Conservation (phyloP, 2,113 vertebrate species). For the Irena cyanogastra region DNA sequence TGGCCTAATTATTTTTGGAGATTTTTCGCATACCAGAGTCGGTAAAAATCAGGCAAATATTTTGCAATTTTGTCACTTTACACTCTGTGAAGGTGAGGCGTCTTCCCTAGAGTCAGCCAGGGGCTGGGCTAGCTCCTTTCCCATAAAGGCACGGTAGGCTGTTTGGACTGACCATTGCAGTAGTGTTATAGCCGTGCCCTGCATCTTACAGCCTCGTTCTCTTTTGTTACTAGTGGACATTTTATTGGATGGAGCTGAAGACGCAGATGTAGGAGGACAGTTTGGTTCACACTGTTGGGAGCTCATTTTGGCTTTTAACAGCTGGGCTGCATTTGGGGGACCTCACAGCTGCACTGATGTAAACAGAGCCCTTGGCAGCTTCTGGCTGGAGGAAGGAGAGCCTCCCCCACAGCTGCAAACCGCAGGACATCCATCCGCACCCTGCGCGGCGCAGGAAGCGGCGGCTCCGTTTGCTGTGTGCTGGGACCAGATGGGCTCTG, state of each 20-base stretch:
- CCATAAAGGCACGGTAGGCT: not conserved
- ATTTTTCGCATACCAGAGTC: not conserved
- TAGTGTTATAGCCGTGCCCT: not conserved
- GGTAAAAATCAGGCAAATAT: not conserved
- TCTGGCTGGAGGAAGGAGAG: not conserved
- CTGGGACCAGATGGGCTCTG: not conserved
- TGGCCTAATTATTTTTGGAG: not conserved
- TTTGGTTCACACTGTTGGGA: not conserved
- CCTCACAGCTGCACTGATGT: conserved; percentile 20
- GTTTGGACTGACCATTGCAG: not conserved
- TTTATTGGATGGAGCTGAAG: not conserved
- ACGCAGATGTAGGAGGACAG: not conserved
- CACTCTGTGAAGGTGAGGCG: not conserved
- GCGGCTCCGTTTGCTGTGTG: not conserved
- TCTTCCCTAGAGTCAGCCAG: not conserved
- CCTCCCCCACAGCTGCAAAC: not conserved
- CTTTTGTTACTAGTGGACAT: not conserved
- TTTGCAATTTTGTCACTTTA: not conserved
- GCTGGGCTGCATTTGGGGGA: not conserved
- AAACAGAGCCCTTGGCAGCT: not conserved
- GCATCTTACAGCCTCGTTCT: not conserved
- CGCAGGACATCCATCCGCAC: rapidly evolving
- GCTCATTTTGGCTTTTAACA: not conserved
- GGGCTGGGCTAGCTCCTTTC: not conserved
- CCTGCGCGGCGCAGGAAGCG: not conserved